phyloP scores from a whole-genome alignment of 2,113 vertebrate genomes.

The Nymphicus hollandicus region DNA sequence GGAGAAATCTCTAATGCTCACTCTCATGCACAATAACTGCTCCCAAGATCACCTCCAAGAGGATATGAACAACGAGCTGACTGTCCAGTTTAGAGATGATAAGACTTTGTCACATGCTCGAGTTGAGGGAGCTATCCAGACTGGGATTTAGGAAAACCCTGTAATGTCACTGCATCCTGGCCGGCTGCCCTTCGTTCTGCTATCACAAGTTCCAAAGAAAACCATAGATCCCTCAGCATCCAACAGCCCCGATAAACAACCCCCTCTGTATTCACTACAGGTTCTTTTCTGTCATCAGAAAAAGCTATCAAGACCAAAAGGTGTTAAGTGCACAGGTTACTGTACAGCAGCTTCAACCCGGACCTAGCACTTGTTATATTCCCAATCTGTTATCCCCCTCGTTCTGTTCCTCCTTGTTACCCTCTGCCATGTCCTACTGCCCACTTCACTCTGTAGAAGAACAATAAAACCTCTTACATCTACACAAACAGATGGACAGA shows the following conservation, averaged over 20 bases:
- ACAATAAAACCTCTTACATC: neutral
- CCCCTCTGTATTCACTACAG: neutral
- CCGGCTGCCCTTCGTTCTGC: neutral
- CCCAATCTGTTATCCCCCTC: neutral
- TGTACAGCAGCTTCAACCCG: neutral
- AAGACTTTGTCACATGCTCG: accelerated
- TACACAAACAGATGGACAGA: neutral
- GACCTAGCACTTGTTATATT: accelerated
- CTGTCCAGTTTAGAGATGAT: neutral
- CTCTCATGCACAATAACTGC: neutral
- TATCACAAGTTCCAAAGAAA: neutral
- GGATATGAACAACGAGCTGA: neutral
- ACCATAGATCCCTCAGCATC: neutral
- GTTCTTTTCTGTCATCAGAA: neutral
- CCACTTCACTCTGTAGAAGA: neutral
- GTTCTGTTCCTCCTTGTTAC: neutral
- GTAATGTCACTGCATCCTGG: neutral
- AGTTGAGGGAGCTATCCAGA: neutral
- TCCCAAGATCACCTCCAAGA: neutral
- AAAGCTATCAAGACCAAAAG: neutral
- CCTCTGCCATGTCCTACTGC: neutral
- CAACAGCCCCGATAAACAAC: neutral
- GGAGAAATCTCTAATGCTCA: neutral
- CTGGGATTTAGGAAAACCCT: neutral
- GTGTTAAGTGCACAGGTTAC: neutral